phyloP scores from a whole-genome alignment of 2,888 invertebrate species.

The Macaria notata region DNA sequence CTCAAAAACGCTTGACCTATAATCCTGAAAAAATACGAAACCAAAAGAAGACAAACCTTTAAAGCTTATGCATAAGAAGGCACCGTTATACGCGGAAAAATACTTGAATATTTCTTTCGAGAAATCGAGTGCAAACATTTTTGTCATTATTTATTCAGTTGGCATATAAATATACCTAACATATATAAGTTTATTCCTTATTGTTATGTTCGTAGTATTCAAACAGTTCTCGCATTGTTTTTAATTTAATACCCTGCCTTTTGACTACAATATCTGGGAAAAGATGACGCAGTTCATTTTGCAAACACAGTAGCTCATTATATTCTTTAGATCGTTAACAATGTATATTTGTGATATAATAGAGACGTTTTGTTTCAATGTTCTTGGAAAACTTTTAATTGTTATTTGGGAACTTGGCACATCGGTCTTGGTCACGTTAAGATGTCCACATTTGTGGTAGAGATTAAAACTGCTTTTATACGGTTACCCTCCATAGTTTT shows the following conservation, averaged over 20 bases:
- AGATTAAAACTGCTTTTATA: too few species aligned
- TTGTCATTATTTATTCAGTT: constrained; percentile 19
- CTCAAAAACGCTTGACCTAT: too few species aligned
- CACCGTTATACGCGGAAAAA: constrained; percentile 10
- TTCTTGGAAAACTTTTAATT: too few species aligned
- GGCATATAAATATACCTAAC: constrained; percentile 11
- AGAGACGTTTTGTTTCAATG: too few species aligned
- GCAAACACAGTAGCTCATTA: not conserved
- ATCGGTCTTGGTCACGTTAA: too few species aligned
- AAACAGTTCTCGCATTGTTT: constrained; percentile 3
- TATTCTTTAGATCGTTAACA: too few species aligned
- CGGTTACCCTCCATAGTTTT: too few species aligned
- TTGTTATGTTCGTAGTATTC: constrained; percentile 12
- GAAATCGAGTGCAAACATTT: constrained; percentile 14
- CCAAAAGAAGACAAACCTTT: too few species aligned
- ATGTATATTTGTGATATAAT: too few species aligned
- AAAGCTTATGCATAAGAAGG: not conserved
- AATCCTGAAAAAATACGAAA: too few species aligned
- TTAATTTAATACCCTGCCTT: not conserved
- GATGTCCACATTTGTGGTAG: too few species aligned
- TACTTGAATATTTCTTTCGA: constrained; percentile 5
- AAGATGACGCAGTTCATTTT: not conserved
- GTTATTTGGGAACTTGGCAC: too few species aligned
- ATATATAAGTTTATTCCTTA: constrained; percentile 1
- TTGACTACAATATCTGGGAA: constrained; percentile 1